Base-by-base conservation (phyloP, 2,797 vertebrate species). In the Sebastes baramenuke region DNA sequence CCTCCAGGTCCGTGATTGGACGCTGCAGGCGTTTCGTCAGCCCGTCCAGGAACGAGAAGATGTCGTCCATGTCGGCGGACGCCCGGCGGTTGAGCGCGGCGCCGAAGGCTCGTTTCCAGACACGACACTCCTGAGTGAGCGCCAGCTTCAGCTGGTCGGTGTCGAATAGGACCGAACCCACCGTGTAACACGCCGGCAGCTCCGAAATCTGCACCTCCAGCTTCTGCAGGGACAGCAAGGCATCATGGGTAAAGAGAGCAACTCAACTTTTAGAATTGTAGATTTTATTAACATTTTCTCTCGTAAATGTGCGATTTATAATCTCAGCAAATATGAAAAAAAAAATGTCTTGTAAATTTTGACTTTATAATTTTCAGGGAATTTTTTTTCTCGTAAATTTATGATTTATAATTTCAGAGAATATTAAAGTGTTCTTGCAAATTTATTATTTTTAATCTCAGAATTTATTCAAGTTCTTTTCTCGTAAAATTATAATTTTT, bases 61-160 rank as follows among this genome's bases (percentile, higher is more conserved):
- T 82, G 75, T 86, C 89, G 13, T 93, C 87, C 96, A 96, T 96
- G n/a, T 93, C 77, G 5, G 83, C 54, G 0, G 95, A 94, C 20
- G 96, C 95, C 11, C 81, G 94, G 55, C 88, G 90, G 83, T 95
- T 95, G 38, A 97, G 92, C 10, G 96, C 93, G 0, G 92, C 82
- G 49, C 97, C 97, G 16, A 96, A 97, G 2, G 86, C 85, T 76
- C 91, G 93, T 82, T 97, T 97, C 96, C 96, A 96, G 52, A 85
- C 81, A 1, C 32, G 89, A 79, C 96, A 96, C 85, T 97, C 96
- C 76, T 96, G 96, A 81, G 93, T 91, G 70, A 97, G 93, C 8
- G 95, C 93, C 77, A 95, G 88, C 92, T 96, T 96, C 86, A 97
- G 82, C 25, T 92, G 87, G 2, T 96, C 93, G 0, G 93, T 96